Evolutionary conservation across 2,797 vertebrate species (phyloP).

Genomic region (Kryptolebias ocellatus): DNA sequence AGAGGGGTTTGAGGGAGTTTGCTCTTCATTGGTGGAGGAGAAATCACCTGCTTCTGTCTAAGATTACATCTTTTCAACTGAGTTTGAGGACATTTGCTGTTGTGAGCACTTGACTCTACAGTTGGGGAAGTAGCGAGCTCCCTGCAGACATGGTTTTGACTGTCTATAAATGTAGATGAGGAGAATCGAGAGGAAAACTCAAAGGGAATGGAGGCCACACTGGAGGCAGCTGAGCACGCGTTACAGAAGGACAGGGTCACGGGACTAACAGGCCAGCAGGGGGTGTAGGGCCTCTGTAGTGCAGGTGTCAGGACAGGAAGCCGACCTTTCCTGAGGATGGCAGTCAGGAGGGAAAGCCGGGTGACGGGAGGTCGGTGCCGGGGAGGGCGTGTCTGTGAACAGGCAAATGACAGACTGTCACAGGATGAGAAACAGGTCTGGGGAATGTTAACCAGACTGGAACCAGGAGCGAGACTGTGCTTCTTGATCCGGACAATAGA

Average conservation of each 20-base stretch:
- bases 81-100: conserved; percentile 14
- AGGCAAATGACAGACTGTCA: conserved; percentile 76
- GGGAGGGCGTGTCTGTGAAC: conserved; percentile 70
- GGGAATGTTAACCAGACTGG: conserved; percentile 83
- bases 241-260: conserved; percentile 78
- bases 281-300: conserved; percentile 80
- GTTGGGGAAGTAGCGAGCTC: conserved; percentile 38
- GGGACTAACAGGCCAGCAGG: conserved; percentile 80
- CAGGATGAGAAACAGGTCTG: conserved; percentile 82
- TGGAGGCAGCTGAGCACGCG: conserved; percentile 82
- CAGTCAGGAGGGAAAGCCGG: conserved; percentile 91
- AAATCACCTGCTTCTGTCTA: conserved; percentile 44
- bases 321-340: conserved; percentile 91
- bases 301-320: conserved; percentile 78
- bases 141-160: conserved; percentile 39
- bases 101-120: conserved; percentile 20
- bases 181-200: conserved; percentile 61
- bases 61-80: conserved; percentile 23
- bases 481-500: conserved; percentile 82
- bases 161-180: conserved; percentile 57
- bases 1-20: conserved; percentile 1
- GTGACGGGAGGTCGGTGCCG: conserved; percentile 83
- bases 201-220: conserved; percentile 76
- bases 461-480: conserved; percentile 86
- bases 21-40: conserved; percentile 28